Base-by-base conservation (phyloP, 1,140 invertebrate species). In the Trinorchestia longiramus region DNA sequence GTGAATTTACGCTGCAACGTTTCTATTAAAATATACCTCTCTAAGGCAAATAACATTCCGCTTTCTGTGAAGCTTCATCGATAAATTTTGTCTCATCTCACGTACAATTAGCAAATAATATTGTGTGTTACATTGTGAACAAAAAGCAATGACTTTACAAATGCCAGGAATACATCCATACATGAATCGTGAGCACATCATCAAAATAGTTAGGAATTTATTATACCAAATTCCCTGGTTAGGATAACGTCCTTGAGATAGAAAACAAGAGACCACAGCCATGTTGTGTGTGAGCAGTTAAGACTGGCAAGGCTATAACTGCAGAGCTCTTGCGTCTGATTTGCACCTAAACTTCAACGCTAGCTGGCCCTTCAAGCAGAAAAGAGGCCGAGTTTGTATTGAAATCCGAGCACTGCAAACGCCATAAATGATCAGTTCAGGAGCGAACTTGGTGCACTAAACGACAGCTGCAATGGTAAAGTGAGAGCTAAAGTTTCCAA, bases 351-450 rank as follows among this genome's bases (percentile, higher is more conserved):
- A 44, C 44, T 94, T 94, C 3, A 43, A 23, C 92, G 19, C 36
- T 40, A 15, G 43, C 19, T 45, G 36, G 92, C 44, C 41, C 92
- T 94, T 94, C 43, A 94, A 43, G 92, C 0, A 94, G 43, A 43
- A 43, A 45, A 94, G 44, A 43, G 44, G 92, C 43, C 3, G 92
- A 94, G 92, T 94, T 94, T 45, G 92, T 94, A 94, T 94, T 94
- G 92, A 94, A 94, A 94, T 42, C 43, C 40, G 92, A 44, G 92
- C 92, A 40, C 41, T 43, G 36, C 43, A 94, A 94, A 44, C 92
- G 92, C 92, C 40, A 43, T 47, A 94, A 91, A 94, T 45, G 92
- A 94, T 94, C 92, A 45, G 92, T 94, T 94, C 92, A 94, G 92
- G 43, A 43, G 92, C 19, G 44, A 94, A 91, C 88, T 45, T 45